phyloP scores from a whole-genome alignment of 1,140 invertebrate genomes.

The Leptopilina clavipes region DNA sequence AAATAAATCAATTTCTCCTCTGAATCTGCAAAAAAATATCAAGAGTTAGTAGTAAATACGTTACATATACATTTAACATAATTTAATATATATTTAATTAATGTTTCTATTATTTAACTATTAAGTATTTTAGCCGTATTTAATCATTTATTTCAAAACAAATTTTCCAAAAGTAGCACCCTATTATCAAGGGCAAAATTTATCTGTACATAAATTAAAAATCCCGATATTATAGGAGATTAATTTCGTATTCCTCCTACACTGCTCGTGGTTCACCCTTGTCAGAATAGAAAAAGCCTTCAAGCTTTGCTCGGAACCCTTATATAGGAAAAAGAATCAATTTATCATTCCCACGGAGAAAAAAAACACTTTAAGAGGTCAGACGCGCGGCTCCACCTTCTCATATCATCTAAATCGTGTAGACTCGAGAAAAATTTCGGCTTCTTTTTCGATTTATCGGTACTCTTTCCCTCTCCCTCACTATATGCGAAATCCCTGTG shows the following conservation, averaged over 20 bases:
- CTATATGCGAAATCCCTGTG: not conserved
- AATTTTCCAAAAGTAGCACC: too few species aligned
- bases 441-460: not conserved
- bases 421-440: not conserved
- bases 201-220: not conserved
- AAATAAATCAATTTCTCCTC: not conserved
- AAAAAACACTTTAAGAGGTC: slow-evolving; percentile 6
- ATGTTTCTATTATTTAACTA: too few species aligned
- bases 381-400: not conserved
- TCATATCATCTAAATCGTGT: not conserved
- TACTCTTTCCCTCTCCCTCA: too few species aligned
- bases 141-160: too few species aligned
- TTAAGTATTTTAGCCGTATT: too few species aligned
- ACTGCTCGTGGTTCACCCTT: not conserved
- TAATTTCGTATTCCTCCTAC: slow-evolving; percentile 6
- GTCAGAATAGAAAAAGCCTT: slow-evolving; percentile 13
- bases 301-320: not conserved
- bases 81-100: too few species aligned
- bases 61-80: not conserved
- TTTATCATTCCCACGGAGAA: slow-evolving; percentile 14
- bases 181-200: not conserved
- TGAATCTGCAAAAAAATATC: not conserved
- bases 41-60: not conserved
- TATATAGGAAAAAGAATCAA: slow-evolving; percentile 20
- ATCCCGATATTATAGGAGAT: not conserved